A percentile compares a stretch with the other conserved stretches of the same genome.
These are phyloP conservation scores for Poecilia latipinna DNA, from an alignment of 2,113 vertebrate species.

Conservation along the genomic window DNA sequence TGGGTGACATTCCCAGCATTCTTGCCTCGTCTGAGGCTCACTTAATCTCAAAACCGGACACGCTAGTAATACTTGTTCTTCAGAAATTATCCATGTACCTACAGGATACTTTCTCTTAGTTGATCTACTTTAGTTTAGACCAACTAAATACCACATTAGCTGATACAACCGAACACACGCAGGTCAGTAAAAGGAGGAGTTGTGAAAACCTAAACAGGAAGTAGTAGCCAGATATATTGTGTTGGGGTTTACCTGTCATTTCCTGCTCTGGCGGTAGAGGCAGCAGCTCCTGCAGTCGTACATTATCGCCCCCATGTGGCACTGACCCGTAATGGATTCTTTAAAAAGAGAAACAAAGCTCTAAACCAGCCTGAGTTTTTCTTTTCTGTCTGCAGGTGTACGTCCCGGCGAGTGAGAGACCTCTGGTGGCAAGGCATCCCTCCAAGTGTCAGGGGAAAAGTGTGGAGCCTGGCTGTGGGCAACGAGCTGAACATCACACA, in stretches of 20 bases:
- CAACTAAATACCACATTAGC: neutral
- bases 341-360: neutral
- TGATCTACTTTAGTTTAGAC: too few relatives aligned
- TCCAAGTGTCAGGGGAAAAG: conserved; percentile 89
- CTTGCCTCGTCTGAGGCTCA: too few relatives aligned
- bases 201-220: neutral
- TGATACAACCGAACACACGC: neutral
- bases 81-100: too few relatives aligned
- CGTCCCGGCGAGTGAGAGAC: conserved; percentile 87
- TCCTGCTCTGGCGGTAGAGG: neutral
- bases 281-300: neutral
- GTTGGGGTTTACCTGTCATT: neutral
- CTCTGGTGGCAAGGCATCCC: conserved; percentile 96
- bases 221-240: too few relatives aligned
- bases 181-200: neutral
- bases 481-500: conserved; percentile 95
- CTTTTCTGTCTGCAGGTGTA: conserved; percentile 78
- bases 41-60: too few relatives aligned
- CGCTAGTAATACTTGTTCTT: too few relatives aligned
- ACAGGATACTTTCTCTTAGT: neutral
- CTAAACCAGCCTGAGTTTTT: neutral
- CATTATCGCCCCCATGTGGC: conserved; percentile 6
- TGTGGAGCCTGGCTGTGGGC: conserved; percentile 93
- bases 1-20: too few relatives aligned
- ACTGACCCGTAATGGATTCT: neutral